Base-by-base conservation (phyloP, 2,888 invertebrate genomes). In the Lasioglossum malachurum region DNA sequence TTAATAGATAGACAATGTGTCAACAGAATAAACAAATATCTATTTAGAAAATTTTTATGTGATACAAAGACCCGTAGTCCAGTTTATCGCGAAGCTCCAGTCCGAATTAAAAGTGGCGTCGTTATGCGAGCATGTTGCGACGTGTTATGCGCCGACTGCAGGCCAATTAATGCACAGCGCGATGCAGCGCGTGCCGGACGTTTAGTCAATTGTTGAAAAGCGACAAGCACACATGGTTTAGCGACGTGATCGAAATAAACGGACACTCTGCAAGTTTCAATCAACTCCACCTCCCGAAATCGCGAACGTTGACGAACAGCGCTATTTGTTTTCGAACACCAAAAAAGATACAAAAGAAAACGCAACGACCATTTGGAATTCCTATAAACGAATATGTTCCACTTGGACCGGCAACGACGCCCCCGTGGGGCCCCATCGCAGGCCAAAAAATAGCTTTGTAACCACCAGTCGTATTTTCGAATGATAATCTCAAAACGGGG, bases 391-490 rank as follows among this genome's bases (percentile, higher is more conserved):
- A 75, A 81, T 79, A 72, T 49, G 60, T 80, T 75, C 72, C 19
- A 60, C 67, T 69, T 53, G 53, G 53, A 31, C 46, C 46, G 76
- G 27, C 75, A 67, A 78, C 69, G 75, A 78, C 67, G 80, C 69
- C 81, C 64, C 77, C 74, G 57, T 75, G 75, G 71, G 75, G 77
- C 57, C 75, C 76, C 77, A 84, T 53, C 87, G 82, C 38, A 35
- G 67, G 67, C 19, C 31, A 93, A 93, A 85, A 93, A 93, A 93
- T 92, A 93, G 93, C 92, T 93, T 72, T 94, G 95, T 95, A 95
- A 95, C 95, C 94, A 93, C 95, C 94, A 94, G 94, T 94, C 93
- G 94, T 94, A 95, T 94, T 94, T 94, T 94, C 93, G 92, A 92
- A 90, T 88, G 94, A 93, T 93, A 95, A 95, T 94, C 95, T 95